Base-by-base conservation (phyloP, 1,140 invertebrate genomes). In the Schlechtendalia chinensis region DNA sequence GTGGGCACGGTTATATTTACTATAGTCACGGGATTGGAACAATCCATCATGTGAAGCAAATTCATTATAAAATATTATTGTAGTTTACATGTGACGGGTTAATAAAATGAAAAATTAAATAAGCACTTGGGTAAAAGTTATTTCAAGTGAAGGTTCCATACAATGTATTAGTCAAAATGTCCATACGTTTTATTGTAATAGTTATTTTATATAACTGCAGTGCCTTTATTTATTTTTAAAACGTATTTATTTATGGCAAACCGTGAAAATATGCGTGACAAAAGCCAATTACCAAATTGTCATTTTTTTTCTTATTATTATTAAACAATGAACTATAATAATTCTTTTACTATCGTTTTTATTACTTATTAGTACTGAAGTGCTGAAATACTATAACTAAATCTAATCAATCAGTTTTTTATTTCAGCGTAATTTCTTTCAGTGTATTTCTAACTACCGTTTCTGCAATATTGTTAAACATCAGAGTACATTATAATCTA, bases 31-130 rank as follows among this genome's bases (percentile, higher is more conserved):
- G 24, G 5, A 16, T 53, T 27, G 22, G 19, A 53, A 19, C 47
- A 16, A 71, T 53, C 67, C 45, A 71, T 71, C 67, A 71, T 53
- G 50, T 22, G n/a, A 22, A 53, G 67, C 22, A n/a, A 71, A 71
- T 45, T 53, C 24, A 69, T 69, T 69, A 69, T 69, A 69, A 22
- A 47, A 69, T 69, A 27, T 71, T 71, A 71, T 71, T 71, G 53
- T 27, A 17, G 67, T 27, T 71, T 53, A 45, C 22, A 11, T 19
- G 24, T 71, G 67, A 71, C 67, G 47, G 67, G 67, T 53, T 53
- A 53, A 71, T 53, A 27, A 24, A 71, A 71, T 22, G 47, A 27
- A 71, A 71, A 71, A 71, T 53, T 16, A 11, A 32, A 32, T 16
- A 50, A 11, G 47, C 47, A 17, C 19, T 56, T 17, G 22, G 12